Evolutionary conservation across 64 coral and sea anemone genomes (phyloP), one percentile per base, ranked within the genome.

Genomic region (Actinia equina): DNA sequence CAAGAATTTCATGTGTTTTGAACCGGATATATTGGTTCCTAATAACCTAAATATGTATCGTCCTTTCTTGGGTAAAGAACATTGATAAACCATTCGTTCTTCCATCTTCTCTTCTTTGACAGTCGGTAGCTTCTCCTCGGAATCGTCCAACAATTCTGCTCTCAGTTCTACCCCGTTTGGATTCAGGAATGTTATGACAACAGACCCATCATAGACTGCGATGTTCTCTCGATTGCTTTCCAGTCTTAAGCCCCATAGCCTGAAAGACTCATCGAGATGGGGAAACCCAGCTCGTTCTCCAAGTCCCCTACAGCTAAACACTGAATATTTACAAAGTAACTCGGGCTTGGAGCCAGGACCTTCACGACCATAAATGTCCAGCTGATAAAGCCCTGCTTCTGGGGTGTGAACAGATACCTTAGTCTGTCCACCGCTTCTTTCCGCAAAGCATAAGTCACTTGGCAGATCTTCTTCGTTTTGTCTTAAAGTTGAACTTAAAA

Each of bases 171-270:
- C 80, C 4, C 46, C 59, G 42, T 92, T 83, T 18, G 90, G 90
- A 52, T 92, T 92, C 3, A 92, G 15, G 7, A 92, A 82, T 4
- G 90, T 87, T 23, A 92, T 80, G 7, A 79, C 77, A 15, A 92
- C 90, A 17, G 86, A 82, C 0, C 85, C 90, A 83, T 92, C 90
- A 20, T 87, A 92, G 2, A 92, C 85, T 16, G 85, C 80, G 16
- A 92, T 92, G 78, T 92, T 92, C 85, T 92, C 84, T n/a, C 80
- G 57, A 64, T 92, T 74, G 52, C 90, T 92, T 46, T 92, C 90
- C 1, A 92, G 20, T 8, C 85, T 77, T 18, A 92, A 78, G 6
- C 90, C 90, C 90, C 90, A 92, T 26, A 63, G 22, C 16, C 90
- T 76, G 81, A 92, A 92, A 6, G 81, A 85, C n/a, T 92, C 90